Percentiles rank a stretch among this genome's conserved stretches.
phyloP scores from a whole-genome alignment of 2,888 invertebrate species.

The Platerodrilus igneus region DNA sequence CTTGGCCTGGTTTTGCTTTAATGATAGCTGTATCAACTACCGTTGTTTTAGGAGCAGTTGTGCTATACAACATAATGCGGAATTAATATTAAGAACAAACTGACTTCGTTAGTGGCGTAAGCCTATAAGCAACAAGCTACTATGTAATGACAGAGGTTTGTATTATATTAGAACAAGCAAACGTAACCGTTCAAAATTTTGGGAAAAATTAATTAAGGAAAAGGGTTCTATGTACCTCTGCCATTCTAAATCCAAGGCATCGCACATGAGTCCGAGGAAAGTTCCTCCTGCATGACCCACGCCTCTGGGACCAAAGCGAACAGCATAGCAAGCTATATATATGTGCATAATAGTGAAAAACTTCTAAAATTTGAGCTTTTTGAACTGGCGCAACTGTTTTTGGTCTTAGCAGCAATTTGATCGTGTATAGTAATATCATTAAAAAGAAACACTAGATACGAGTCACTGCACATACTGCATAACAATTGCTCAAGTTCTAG shows the following conservation, averaged over 20 bases:
- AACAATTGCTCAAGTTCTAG: too few species aligned
- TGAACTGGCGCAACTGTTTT: too few species aligned
- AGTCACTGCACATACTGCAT: too few species aligned
- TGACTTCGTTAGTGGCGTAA: constrained; percentile 13
- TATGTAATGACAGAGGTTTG: constrained; percentile 26
- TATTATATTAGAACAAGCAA: not conserved
- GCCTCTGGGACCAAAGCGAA: constrained; percentile 91
- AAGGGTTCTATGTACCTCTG: constrained; percentile 56
- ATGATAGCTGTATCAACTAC: constrained; percentile 76
- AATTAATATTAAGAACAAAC: not conserved
- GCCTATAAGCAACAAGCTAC: too few species aligned
- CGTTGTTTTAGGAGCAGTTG: constrained; percentile 70
- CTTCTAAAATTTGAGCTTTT: not conserved
- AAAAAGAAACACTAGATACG: too few species aligned
- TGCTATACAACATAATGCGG: constrained; percentile 53
- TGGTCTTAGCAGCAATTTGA: too few species aligned
- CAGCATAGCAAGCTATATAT: constrained; percentile 84
- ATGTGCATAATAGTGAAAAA: too few species aligned
- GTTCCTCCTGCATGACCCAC: constrained; percentile 89
- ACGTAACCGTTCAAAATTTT: constrained; percentile 1
- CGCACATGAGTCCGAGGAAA: constrained; percentile 78
- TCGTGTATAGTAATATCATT: too few species aligned
- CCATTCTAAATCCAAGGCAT: constrained; percentile 72
- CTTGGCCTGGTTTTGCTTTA: constrained; percentile 77
- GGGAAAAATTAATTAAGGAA: constrained; percentile 6